Base-by-base conservation (phyloP, 2,888 invertebrate genomes). In the Chelonus formosanus region DNA sequence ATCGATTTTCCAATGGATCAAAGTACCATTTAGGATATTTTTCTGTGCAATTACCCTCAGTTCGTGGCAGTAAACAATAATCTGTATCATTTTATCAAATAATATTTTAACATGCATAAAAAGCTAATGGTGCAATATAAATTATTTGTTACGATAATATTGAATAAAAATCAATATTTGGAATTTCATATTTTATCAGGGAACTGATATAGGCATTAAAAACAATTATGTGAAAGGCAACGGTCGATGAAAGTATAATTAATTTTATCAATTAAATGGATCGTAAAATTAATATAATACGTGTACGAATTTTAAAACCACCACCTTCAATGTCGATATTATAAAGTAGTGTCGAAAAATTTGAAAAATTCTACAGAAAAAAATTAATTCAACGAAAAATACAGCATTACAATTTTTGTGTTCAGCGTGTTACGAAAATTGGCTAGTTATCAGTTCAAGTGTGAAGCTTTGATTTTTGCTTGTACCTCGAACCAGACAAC, bases 11-110 rank as follows among this genome's bases (percentile, higher is more conserved):
- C 55, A 89, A 86, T 71, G 88, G 88, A 83, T 94, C 93, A 87
- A 93, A 97, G 84, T 91, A 91, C 96, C 96, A 98, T 76, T 89
- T 89, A 67, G 95, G 90, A 70, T 90, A 86, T 76, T 89, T 90
- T 78, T 90, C 91, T 62, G 88, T 86, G 86, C 96, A 96, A 84
- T 89, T 90, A 84, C 96, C 96, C 78, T 88, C 87, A 70, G 89
- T 88, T 85, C 90, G 89, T 72, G 91, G 90, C 84, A 92, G 87
- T 85, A 90, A 86, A 86, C 93, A 94, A 86, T 90, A 88, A 85
- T 91, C 93, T 94, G 88, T 83, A 80, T 68, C 70, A 76, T 76
- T 53, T 70, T 72, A 78, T 75, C 71, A 73, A 77, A 79, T 72
- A 56, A 63, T 62, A 73, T 69, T 60, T 72, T 63, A 75, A 59